A percentile compares a stretch with the other conserved stretches of the same genome.
These are phyloP conservation scores for Chouioia cunea DNA, from an alignment of 2,888 invertebrate genomes.

Conservation along the genomic window DNA sequence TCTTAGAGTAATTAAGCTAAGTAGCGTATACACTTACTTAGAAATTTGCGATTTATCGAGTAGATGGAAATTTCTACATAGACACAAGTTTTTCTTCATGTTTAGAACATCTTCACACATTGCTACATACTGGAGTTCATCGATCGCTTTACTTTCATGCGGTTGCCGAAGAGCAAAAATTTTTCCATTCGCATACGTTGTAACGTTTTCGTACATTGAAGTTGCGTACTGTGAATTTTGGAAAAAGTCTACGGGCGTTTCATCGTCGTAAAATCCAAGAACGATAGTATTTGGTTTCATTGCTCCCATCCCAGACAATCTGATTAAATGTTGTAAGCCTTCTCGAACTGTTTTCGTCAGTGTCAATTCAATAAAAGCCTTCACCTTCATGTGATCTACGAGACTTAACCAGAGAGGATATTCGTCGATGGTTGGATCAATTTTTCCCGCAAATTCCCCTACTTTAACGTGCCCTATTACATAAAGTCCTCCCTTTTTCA, in stretches of 20 bases:
- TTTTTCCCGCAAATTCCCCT: conserved; percentile 71
- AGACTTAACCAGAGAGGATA: conserved; percentile 91
- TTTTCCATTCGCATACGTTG: conserved; percentile 64
- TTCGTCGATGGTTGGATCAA: conserved; percentile 82
- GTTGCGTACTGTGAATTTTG: conserved; percentile 69
- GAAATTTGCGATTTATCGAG: conserved; percentile 84
- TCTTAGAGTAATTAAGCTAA: background rate
- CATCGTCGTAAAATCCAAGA: conserved; percentile 91
- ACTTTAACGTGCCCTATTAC: conserved; percentile 88
- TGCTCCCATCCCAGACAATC: conserved; percentile 95
- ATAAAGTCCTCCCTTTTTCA: conserved; percentile 94
- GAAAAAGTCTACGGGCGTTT: conserved; percentile 83
- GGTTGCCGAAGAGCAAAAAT: conserved; percentile 72
- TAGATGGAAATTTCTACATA: conserved; percentile 91
- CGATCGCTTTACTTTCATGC: conserved; percentile 68
- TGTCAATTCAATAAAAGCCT: conserved; percentile 96
- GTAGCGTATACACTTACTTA: conserved; percentile 70
- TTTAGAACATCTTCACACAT: conserved; percentile 90
- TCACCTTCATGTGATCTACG: conserved; percentile 94
- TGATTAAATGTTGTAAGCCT: conserved; percentile 91
- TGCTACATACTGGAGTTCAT: conserved; percentile 80
- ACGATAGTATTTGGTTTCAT: conserved; percentile 99
- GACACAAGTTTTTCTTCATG: conserved; percentile 94
- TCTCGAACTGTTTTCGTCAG: conserved; percentile 86
- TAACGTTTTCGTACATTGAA: conserved; percentile 70